A percentile compares a stretch with the other conserved stretches of the same genome.
Conservation (phyloP, 23 tunicate species). For the Styela plicata region DNA sequence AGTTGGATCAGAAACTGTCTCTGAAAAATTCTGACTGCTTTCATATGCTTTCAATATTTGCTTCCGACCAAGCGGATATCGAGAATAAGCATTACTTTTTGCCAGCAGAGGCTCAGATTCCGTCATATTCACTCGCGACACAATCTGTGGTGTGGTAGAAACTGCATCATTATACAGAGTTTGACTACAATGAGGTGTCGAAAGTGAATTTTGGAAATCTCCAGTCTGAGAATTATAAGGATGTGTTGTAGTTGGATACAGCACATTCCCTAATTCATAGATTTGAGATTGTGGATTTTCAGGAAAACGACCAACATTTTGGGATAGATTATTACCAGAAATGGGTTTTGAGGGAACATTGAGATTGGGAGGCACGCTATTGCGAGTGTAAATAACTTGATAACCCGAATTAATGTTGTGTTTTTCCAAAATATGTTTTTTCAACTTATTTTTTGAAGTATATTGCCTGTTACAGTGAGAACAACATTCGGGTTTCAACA, state of each 20-base stretch:
- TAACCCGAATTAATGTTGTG: slow-evolving; percentile 6
- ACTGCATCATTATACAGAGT: background rate
- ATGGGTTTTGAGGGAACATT: background rate
- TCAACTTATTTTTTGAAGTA: slow-evolving; percentile 39
- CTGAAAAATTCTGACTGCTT: background rate
- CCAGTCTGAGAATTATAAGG: background rate
- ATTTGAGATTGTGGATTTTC: background rate
- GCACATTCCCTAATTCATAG: background rate
- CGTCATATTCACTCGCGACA: background rate
- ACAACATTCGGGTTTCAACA: slow-evolving; percentile 30
- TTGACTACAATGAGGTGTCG: background rate
- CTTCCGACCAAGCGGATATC: background rate
- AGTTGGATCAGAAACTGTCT: background rate
- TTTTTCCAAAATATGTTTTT: slow-evolving; percentile 39
- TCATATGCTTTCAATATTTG: background rate
- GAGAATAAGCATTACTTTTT: background rate
- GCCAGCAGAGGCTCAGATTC: background rate
- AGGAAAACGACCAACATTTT: background rate
- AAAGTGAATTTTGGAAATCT: background rate
- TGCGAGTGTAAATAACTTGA: background rate
- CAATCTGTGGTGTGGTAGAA: background rate
- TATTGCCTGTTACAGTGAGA: slow-evolving; percentile 69
- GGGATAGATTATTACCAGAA: background rate
- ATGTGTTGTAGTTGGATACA: background rate
- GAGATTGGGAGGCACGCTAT: background rate